Evolutionary conservation across 1,140 invertebrate species (phyloP).

Genomic region (Drosophila tropicalis): DNA sequence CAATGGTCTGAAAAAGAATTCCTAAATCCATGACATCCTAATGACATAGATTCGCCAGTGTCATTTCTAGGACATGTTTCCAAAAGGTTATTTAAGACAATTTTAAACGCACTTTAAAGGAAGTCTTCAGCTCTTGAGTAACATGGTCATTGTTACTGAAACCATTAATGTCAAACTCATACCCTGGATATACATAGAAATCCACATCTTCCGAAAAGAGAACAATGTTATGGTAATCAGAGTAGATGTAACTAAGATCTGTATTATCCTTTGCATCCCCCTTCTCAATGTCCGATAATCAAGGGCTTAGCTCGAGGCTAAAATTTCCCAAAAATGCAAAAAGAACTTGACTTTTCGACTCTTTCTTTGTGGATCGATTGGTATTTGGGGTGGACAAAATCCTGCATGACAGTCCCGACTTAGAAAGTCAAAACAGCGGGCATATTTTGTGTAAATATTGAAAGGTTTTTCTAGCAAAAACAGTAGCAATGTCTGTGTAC

Average conservation of each 20-base stretch:
- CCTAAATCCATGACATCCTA: too few species aligned
- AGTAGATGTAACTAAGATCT: not conserved
- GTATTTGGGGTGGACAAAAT: not conserved
- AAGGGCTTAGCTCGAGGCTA: constrained; percentile 36
- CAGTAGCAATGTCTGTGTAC: constrained; percentile 10
- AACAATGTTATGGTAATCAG: too few species aligned
- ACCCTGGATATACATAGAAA: too few species aligned
- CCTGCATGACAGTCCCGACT: constrained; percentile 33
- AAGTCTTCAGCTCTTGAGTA: too few species aligned
- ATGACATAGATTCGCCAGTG: too few species aligned
- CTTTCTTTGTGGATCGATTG: constrained; percentile 3
- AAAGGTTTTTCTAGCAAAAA: constrained; percentile 55
- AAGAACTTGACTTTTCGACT: constrained; percentile 73
- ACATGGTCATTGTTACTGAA: too few species aligned
- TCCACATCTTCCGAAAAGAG: too few species aligned
- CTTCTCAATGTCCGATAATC: constrained; percentile 17
- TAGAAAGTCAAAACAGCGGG: constrained; percentile 48
- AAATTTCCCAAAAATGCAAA: constrained; percentile 35
- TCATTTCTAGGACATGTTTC: too few species aligned
- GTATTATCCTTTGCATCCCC: not conserved
- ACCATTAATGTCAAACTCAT: too few species aligned
- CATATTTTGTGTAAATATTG: constrained; percentile 79
- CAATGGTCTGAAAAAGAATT: too few species aligned
- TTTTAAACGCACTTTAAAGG: too few species aligned
- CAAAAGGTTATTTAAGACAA: too few species aligned